These are phyloP conservation scores for Cnemophilus loriae DNA, from an alignment of 2,113 vertebrate genomes.

Conservation along the genomic window DNA sequence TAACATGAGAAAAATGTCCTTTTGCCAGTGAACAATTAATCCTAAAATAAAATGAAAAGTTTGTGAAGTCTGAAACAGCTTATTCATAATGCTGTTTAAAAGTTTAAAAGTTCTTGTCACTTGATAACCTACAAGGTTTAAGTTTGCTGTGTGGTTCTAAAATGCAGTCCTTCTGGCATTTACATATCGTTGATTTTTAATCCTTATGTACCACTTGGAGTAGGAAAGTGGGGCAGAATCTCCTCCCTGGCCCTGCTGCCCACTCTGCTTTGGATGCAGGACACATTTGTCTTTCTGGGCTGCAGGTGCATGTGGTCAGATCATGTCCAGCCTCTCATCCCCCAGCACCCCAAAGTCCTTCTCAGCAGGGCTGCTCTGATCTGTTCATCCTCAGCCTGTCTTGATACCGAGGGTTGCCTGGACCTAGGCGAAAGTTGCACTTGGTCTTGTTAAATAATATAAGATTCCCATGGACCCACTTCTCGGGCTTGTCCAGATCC, in stretches of 20 bases:
- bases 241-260: neutral
- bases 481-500: neutral
- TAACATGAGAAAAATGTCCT: neutral
- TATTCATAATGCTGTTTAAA: neutral
- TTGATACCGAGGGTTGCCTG: rapidly evolving
- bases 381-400: neutral
- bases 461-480: neutral
- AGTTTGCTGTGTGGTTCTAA: neutral
- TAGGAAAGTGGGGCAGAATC: neutral
- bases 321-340: neutral
- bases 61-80: neutral
- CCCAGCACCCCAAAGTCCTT: neutral
- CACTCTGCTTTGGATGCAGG: rapidly evolving
- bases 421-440: neutral
- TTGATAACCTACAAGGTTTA: neutral
- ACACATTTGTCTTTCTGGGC: rapidly evolving
- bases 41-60: neutral
- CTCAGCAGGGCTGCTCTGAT: neutral
- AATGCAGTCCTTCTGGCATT: neutral
- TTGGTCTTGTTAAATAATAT: neutral
- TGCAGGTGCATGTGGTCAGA: rapidly evolving
- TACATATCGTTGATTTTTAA: neutral
- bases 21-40: neutral
- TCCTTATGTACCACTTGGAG: neutral
- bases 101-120: neutral